phyloP scores from a whole-genome alignment of 2,797 vertebrate genomes.

The Momotus momota region DNA sequence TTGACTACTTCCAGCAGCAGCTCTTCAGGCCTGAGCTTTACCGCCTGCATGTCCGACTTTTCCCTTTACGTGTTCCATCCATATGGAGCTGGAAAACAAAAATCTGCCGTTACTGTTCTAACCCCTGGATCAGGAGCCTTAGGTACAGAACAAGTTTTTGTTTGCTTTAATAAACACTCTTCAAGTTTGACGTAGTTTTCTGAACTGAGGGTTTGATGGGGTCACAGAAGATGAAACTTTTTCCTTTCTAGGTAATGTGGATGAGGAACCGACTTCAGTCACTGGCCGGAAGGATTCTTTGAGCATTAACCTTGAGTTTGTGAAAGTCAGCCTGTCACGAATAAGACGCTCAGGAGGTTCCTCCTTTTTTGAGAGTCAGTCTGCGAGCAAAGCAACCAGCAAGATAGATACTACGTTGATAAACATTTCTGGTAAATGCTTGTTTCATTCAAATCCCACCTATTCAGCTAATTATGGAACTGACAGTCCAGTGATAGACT shows the following conservation, averaged over 20 bases:
- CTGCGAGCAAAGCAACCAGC: constrained; percentile 85
- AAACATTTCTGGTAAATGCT: constrained; percentile 93
- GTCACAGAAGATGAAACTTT: not conserved
- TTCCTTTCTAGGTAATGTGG: constrained; percentile 86
- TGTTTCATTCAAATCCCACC: not conserved
- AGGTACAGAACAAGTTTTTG: constrained; percentile 70
- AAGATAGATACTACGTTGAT: constrained; percentile 98
- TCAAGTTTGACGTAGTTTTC: not conserved
- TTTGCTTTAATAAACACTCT: not conserved
- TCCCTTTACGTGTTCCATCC: constrained; percentile 98
- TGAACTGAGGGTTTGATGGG: not conserved
- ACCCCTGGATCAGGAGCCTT: constrained; percentile 86
- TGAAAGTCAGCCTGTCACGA: constrained; percentile 96
- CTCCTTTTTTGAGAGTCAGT: constrained; percentile 91
- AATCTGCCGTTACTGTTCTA: constrained; percentile 91
- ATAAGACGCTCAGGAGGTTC: constrained; percentile 93
- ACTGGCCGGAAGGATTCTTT: constrained; percentile 97
- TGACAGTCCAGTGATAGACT: not conserved
- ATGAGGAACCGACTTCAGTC: constrained; percentile 94
- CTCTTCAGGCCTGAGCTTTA: constrained; percentile 97
- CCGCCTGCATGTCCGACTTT: constrained; percentile 99
- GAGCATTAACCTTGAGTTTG: constrained; percentile 98
- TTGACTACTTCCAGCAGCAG: constrained; percentile 87
- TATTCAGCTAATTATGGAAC: not conserved
- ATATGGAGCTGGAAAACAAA: constrained; percentile 97